Base-by-base conservation (phyloP, 2,113 vertebrate species). In the Zapornia atra region DNA sequence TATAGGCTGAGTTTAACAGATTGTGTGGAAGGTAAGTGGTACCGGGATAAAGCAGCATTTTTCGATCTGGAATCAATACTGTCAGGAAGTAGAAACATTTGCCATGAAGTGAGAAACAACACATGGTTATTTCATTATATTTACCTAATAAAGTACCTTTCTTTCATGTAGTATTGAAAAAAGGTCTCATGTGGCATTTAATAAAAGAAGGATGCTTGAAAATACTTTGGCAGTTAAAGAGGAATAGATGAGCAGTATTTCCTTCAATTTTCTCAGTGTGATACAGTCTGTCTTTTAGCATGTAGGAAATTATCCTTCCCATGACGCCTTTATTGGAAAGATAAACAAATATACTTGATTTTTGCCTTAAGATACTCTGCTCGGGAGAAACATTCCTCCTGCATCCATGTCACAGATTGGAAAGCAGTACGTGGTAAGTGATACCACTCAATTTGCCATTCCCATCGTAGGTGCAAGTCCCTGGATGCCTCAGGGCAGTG, bases 11-110 rank as follows among this genome's bases (percentile, higher is more conserved):
- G 56, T 15, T 3, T 57, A 93, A 65, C 86, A 81, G 91, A 76
- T 82, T 84, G 92, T 57, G 72, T 42, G 69, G 53, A 77, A 91
- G 71, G 63, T 48, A 65, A 89, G 68, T 40, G 61, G 66, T 29
- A 20, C 42, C 12, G 73, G 73, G 88, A 75, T 75, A 87, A 84
- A 85, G 40, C 88, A 90, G 60, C 28, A 5, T n/a, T 92, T 85
- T 82, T 91, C 10, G 54, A 94, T 96, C 97, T 97, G 97, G 96
- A 97, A 97, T 93, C 97, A 97, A 97, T 97, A 87, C 83, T 1
- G 31, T 86, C 96, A 96, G 90, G 95, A 97, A 97, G 88, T 70
- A 86, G 94, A 95, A 96, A 92, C 90, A 86, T 95, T 96, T 86
- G 88, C 81, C 53, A 38, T 53, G 88, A 94, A 89, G 92, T 93